Evolutionary conservation across 2,113 vertebrate genomes (phyloP).

Genomic region (Misgurnus anguillicaudatus): DNA sequence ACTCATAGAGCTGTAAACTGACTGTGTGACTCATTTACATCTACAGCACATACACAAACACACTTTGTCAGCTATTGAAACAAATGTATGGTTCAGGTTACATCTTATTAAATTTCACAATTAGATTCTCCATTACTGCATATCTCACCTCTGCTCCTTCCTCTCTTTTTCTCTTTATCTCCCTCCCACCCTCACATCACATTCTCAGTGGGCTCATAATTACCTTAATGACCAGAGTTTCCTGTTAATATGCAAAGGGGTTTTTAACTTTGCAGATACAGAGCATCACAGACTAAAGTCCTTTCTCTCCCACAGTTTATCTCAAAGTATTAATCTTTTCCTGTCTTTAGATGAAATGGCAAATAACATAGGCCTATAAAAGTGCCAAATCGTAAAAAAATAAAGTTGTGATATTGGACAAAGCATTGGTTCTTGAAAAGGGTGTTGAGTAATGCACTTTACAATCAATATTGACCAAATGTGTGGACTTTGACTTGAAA

Average conservation of each 20-base stretch:
- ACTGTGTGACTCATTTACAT: conserved; percentile 34
- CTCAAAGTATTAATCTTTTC: not conserved
- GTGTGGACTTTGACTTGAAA: not conserved
- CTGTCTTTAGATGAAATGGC: not conserved
- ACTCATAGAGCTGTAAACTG: conserved; percentile 32
- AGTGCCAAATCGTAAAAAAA: not conserved
- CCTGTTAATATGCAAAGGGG: not conserved
- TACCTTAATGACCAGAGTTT: conserved; percentile 29
- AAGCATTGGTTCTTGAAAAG: not conserved
- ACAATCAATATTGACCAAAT: not conserved
- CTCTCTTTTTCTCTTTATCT: conserved; percentile 3
- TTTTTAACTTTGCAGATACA: not conserved
- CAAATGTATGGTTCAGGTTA: conserved; percentile 15
- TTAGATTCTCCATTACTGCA: not conserved
- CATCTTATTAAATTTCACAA: not conserved
- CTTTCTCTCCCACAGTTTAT: not conserved
- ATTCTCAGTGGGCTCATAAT: conserved; percentile 11
- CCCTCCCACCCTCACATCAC: not conserved
- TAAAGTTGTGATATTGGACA: not conserved
- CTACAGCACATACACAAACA: conserved; percentile 16
- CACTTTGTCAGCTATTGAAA: not conserved
- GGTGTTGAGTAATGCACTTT: not conserved
- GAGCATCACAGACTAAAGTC: not conserved
- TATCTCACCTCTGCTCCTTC: conserved; percentile 4
- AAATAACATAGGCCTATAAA: not conserved